Evolutionary conservation across 2,888 invertebrate genomes (phyloP), one percentile per base, ranked within the genome.

Genomic region (Apeira syringaria): DNA sequence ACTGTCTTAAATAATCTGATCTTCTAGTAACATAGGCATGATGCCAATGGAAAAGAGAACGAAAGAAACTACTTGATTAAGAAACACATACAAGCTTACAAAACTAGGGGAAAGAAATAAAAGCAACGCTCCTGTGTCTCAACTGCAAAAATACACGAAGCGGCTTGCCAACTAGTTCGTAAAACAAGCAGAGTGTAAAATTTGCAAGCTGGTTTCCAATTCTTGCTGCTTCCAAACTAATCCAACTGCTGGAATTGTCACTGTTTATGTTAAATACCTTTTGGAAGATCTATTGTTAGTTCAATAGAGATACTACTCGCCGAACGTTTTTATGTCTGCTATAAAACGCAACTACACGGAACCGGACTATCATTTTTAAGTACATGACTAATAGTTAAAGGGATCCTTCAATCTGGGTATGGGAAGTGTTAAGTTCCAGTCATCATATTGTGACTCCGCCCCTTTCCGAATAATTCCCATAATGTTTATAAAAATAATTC

Each of bases 161-260:
- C 40, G 43, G 45, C 51, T 52, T 53, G 47, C 48, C 47, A 50
- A 47, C 32, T 47, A 49, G 37, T 49, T 51, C 48, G 44, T 50
- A 43, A 45, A 52, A 47, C 48, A 48, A 47, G 40, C 42, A 37
- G 37, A 49, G 40, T 49, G 50, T 50, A 53, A 53, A 53, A 50
- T 56, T 56, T 53, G 53, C 50, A 56, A 53, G 48, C 37, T 15
- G 35, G 10, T 35, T 30, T 35, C 49, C 45, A 47, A 50, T 52
- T 46, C 48, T 15, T 31, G 38, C 17, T 44, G 46, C 43, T 50
- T 47, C 11, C 26, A 12, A 50, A 55, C 43, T 52, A 46, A 28
- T 30, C 40, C 34, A 46, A 37, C 39, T 45, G 44, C 24, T 36
- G 20, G 44, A 41, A 42, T 47, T 51, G 40, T 50, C 46, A 43